Conservation (phyloP, 2,797 vertebrate genomes). For the Rhodeus uyekii region DNA sequence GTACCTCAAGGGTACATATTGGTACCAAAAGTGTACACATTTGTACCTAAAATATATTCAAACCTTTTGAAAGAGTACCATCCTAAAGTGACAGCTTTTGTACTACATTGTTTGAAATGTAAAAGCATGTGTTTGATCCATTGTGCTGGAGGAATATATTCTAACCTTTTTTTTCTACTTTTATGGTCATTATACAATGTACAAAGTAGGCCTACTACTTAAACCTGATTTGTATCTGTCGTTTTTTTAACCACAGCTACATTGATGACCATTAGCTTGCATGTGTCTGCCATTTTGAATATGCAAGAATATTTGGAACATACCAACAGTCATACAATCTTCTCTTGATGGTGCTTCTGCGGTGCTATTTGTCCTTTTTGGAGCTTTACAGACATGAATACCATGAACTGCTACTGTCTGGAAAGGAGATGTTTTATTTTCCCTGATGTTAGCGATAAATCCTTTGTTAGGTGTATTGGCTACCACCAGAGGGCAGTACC, state of each 20-base stretch:
- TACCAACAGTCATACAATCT: no score
- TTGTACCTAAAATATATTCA: background rate
- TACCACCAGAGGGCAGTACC: conserved; percentile 28
- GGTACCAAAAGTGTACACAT: background rate
- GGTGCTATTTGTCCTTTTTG: background rate
- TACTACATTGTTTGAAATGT: background rate
- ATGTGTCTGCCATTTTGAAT: background rate
- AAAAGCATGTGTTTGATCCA: background rate
- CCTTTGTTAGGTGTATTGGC: background rate
- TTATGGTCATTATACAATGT: background rate
- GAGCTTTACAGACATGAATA: background rate
- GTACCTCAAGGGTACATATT: background rate
- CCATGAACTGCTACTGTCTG: background rate
- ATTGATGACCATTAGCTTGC: background rate
- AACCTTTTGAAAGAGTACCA: background rate
- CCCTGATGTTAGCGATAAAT: background rate
- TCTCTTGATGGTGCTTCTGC: background rate
- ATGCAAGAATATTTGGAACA: background rate
- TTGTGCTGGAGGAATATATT: background rate
- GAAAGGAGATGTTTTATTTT: background rate
- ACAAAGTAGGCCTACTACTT: background rate
- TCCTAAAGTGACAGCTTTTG: background rate
- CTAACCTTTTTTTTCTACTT: background rate
- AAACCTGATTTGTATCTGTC: background rate
- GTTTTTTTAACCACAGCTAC: background rate